Base-by-base conservation (phyloP, 2,888 invertebrate species). In the Eledona agricola region DNA sequence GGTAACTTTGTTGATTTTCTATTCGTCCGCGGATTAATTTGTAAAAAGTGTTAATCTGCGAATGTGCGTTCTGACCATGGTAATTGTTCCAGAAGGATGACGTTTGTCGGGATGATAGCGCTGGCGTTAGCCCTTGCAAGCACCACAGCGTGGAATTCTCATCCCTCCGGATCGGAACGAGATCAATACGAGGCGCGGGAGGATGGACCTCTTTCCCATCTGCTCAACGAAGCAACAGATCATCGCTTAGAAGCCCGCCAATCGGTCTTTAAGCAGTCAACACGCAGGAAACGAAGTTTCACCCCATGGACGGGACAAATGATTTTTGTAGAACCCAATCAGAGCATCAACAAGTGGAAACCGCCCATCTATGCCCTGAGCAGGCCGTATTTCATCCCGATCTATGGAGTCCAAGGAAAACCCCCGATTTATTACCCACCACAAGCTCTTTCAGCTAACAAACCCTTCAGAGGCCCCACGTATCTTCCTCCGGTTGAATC, bases 341-440 rank as follows among this genome's bases (percentile, higher is more conserved):
- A 58, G 11, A 57, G 57, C 34, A 51, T 62, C 4, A 46, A 57
- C 3, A 35, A 63, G 1, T 74, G 70, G 69, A 67, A 65, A 28
- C 69, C 74, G 1, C 60, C 67, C 3, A 43, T 57, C 0, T 70
- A 71, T 46, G 65, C 66, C 31, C 34, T 75, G 2, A 58, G 51
- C 13, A 61, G 73, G n/a, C 75, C 76, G 1, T 76, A 76, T 57
- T 72, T 56, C 40, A 71, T 75, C 11, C 75, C 76, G 0, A 60
- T 74, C 4, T 75, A 65, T 58, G 72, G 73, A 4, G 28, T 52
- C 1, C 55, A 59, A 2, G 73, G 72, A 3, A 56, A 66, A 11
- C 43, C 65, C 3, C 73, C 73, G 0, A 57, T 74, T 4, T 75
- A 69, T 53, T 74, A 69, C 34, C 73, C 74, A 0, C 73, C 73